Evolutionary conservation across 2,113 vertebrate genomes (phyloP), one percentile per base, ranked within the genome.

Genomic region (Hyla sarda): DNA sequence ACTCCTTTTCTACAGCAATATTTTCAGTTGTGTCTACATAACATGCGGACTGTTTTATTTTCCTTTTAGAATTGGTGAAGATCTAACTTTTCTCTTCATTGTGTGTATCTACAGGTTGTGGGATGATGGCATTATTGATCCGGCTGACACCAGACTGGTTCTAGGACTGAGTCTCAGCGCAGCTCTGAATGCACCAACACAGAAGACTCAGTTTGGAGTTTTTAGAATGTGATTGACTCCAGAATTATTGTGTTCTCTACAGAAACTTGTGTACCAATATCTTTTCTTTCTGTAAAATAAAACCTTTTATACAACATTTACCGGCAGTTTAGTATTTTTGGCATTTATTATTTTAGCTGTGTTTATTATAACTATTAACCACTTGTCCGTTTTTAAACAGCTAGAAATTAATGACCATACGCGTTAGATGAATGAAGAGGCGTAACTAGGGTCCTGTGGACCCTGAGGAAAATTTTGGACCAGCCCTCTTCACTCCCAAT

Each of bases 81-180:
- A 10, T 69, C 1, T 12, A 28, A 28, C 25, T n/a, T 60, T 60
- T 25, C 23, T 25, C 23, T 47, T 50, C 45, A 47, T 11, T 37
- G 0, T 76, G 45, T 90, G 76, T 90, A 19, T 60, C 47, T 45
- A 74, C 92, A 99, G 98, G 88, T 90, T 99, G 30, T 99, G 98
- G 98, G 98, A 99, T 88, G 98, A 99, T 0, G 98, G 98, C 34
- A 97, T 99, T 83, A 99, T 99, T 84, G 98, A 99, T 88, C 98
- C 98, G 6, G 96, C 92, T 32, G 97, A 99, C 85, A 99, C 98
- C 48, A 97, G 98, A 54, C 88, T 99, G 82, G 96, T 99, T 87
- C 88, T 99, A 88, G 98, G 98, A 25, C 94, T 99, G 83, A 99
- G 98, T 88, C 92, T 99, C 73, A 98, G 97, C 0, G 97, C 96